Conservation (phyloP, 2,797 vertebrate genomes). For the Sarcoramphus papa region DNA sequence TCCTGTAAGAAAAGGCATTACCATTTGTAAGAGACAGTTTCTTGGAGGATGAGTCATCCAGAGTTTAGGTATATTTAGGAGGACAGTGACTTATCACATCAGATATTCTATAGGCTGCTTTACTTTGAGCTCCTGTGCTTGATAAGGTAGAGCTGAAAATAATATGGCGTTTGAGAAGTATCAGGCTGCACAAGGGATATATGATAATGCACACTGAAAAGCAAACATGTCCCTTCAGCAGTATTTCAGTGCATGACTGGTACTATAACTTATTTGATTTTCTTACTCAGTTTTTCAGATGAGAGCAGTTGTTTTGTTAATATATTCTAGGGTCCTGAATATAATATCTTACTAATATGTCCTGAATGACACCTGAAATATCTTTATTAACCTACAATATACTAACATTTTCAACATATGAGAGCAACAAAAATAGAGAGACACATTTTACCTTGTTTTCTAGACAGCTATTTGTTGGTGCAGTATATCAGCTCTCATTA, state of each 20-base stretch:
- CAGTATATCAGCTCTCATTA: not conserved
- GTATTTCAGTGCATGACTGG: not conserved
- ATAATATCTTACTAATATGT: slow-evolving; percentile 17
- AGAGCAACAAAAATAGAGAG: slow-evolving; percentile 11
- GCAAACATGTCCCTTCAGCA: not conserved
- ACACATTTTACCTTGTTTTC: slow-evolving; percentile 16
- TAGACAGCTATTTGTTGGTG: not conserved
- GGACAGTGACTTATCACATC: not conserved
- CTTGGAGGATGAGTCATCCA: not conserved
- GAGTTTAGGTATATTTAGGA: not conserved
- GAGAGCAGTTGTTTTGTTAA: not conserved
- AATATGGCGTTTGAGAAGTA: not conserved
- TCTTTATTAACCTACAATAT: not conserved
- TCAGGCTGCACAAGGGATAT: not conserved
- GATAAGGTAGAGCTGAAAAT: not conserved
- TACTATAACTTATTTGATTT: slow-evolving; percentile 1
- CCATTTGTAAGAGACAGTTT: not conserved
- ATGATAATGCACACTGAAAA: not conserved
- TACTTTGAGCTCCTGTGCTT: not conserved
- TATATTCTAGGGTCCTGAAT: not conserved
- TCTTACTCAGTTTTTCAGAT: not conserved
- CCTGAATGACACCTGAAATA: slow-evolving; percentile 9
- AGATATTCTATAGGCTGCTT: not conserved
- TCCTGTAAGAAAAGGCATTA: not conserved
- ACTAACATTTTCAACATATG: not conserved